phyloP scores from a whole-genome alignment of 1,140 invertebrate species.

The Andrena cerasifolii region DNA sequence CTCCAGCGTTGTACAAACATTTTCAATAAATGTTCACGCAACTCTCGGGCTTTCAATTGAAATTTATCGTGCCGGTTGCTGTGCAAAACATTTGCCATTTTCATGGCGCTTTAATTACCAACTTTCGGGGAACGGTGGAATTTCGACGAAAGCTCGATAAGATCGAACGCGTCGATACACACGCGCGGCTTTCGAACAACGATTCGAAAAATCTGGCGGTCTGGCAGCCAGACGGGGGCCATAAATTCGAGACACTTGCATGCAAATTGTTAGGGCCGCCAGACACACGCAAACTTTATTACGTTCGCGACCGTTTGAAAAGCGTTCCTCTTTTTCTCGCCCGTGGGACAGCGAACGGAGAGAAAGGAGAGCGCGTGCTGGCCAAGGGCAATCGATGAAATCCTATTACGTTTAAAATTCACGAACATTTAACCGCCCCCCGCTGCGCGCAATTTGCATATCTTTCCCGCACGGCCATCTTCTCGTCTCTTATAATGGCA shows the following conservation, averaged over 20 bases:
- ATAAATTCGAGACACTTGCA: constrained; percentile 12
- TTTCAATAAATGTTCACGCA: neutral
- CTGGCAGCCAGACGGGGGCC: neutral
- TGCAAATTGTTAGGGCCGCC: constrained; percentile 26
- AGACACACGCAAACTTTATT: constrained; percentile 24
- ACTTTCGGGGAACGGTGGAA: constrained; percentile 16
- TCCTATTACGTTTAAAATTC: constrained; percentile 51
- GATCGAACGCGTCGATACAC: neutral
- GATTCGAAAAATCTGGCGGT: constrained; percentile 10
- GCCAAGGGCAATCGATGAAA: constrained; percentile 35
- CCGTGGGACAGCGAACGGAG: neutral
- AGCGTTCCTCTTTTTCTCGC: neutral
- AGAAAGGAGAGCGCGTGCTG: neutral
- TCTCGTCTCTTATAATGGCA: constrained; percentile 15
- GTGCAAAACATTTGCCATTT: neutral
- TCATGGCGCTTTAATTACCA: neutral
- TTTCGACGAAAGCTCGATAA: neutral
- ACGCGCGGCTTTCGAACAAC: neutral
- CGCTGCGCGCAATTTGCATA: constrained; percentile 50
- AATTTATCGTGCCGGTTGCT: neutral
- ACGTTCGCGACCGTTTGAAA: constrained; percentile 6
- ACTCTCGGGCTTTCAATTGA: neutral
- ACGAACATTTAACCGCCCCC: constrained; percentile 42
- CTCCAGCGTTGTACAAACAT: too few relatives aligned
- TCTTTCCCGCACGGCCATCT: constrained; percentile 24